A percentile compares a stretch with the other conserved stretches of the same genome.
phyloP scores from a whole-genome alignment of 2,113 vertebrate genomes.

The Cyprinodon brontotheroides region DNA sequence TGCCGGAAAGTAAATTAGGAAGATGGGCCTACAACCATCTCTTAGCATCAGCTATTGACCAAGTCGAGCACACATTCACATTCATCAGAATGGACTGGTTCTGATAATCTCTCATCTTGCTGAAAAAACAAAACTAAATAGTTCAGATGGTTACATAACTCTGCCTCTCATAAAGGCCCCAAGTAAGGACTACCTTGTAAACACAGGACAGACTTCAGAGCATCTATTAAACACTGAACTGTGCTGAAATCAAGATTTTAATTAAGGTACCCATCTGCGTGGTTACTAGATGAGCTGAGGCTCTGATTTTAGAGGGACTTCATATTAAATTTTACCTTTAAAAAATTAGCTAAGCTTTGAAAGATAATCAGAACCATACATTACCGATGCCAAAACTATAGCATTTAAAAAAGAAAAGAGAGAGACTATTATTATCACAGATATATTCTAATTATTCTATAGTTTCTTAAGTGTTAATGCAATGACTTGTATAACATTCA shows the following conservation, averaged over 20 bases:
- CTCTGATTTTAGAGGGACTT: neutral
- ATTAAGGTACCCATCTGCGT: neutral
- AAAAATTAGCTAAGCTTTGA: neutral
- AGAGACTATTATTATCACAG: no score
- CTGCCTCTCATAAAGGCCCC: constrained; percentile 23
- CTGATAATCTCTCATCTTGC: constrained; percentile 52
- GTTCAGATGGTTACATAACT: constrained; percentile 42
- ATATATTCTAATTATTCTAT: neutral
- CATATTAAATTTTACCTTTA: neutral
- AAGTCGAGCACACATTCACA: constrained; percentile 68
- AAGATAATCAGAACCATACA: neutral
- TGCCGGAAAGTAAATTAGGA: constrained; percentile 79
- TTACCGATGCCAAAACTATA: neutral
- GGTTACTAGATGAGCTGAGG: neutral
- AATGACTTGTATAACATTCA: neutral
- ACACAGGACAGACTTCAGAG: constrained; percentile 41
- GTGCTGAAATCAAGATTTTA: neutral
- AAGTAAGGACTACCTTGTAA: constrained; percentile 27
- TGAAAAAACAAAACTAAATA: constrained; percentile 43
- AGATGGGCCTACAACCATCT: constrained; percentile 70
- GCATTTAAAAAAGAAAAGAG: neutral
- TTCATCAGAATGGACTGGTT: constrained; percentile 59
- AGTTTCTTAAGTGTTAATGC: neutral
- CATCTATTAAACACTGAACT: constrained; percentile 23
- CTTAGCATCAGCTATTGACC: constrained; percentile 72